Conservation (phyloP, 2,113 vertebrate species). For the Anser cygnoides region DNA sequence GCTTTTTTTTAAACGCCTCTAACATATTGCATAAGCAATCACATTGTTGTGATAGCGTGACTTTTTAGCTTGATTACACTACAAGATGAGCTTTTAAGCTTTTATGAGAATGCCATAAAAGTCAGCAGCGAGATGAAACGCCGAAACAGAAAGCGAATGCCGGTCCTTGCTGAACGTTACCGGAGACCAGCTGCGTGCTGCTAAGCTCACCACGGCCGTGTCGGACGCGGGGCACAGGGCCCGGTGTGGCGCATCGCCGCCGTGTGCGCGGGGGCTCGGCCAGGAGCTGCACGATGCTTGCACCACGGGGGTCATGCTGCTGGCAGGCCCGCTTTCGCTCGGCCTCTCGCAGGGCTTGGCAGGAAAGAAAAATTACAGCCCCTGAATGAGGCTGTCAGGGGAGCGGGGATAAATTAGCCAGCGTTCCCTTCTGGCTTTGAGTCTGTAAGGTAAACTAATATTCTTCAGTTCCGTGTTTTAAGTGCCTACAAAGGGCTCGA, state of each 20-base stretch:
- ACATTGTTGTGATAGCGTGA: slow-evolving; percentile 39
- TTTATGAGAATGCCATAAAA: slow-evolving; percentile 48
- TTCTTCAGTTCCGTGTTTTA: not conserved
- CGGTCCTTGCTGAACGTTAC: not conserved
- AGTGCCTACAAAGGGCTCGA: not conserved
- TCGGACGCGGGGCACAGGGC: not conserved
- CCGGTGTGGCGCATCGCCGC: not conserved
- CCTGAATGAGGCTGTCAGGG: too few relatives aligned
- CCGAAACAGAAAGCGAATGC: not conserved
- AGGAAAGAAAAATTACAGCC: not conserved
- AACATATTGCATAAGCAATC: slow-evolving; percentile 18
- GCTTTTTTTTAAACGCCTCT: not conserved
- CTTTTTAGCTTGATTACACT: slow-evolving; percentile 56
- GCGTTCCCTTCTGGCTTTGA: not conserved
- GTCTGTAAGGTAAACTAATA: not conserved
- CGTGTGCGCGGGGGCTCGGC: too few relatives aligned
- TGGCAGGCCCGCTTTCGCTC: not conserved
- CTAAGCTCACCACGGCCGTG: not conserved
- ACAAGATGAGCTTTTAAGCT: slow-evolving; percentile 28
- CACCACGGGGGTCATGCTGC: accelerated
- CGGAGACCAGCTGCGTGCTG: not conserved
- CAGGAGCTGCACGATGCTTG: too few relatives aligned
- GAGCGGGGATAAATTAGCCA: not conserved
- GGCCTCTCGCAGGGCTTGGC: not conserved
- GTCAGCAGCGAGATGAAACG: slow-evolving; percentile 46